These are phyloP conservation scores for Portunus trituberculatus DNA, from an alignment of 1,140 invertebrate species.

Conservation along the genomic window DNA sequence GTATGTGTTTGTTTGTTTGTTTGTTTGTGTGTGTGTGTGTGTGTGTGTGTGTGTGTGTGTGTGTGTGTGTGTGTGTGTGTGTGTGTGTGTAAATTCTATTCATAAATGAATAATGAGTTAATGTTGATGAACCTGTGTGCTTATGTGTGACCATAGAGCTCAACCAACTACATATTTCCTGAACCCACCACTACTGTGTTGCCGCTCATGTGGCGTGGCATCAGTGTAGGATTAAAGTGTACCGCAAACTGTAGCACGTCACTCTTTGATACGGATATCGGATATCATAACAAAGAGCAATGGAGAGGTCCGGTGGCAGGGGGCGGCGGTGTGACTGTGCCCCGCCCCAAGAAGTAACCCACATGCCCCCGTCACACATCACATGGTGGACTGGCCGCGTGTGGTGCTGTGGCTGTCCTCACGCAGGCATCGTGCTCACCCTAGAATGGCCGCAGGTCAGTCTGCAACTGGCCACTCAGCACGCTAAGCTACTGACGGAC, in stretches of 20 bases:
- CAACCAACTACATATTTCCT: neutral
- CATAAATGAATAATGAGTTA: constrained; percentile 24
- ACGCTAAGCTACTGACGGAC: neutral
- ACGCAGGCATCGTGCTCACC: neutral
- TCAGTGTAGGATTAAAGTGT: neutral
- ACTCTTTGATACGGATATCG: constrained; percentile 11
- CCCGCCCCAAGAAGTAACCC: neutral
- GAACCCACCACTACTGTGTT: neutral
- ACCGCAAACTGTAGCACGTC: neutral
- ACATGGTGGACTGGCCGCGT: neutral
- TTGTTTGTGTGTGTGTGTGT: neutral
- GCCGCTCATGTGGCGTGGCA: neutral
- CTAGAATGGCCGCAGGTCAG: neutral
- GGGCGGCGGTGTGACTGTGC: neutral
- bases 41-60: constrained; percentile 18
- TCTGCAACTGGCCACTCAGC: neutral
- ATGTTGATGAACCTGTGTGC: neutral
- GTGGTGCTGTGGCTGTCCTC: too few relatives aligned
- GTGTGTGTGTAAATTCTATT: neutral
- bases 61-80: constrained; percentile 2
- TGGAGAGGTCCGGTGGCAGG: neutral
- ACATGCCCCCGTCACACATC: neutral
- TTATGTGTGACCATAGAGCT: constrained; percentile 1
- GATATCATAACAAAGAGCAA: neutral
- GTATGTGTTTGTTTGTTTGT: constrained; percentile 34